Percentiles rank a stretch among this genome's conserved stretches.
These are phyloP conservation scores for Crotalus horridus DNA, from an alignment of 2,113 vertebrate species.

Conservation along the genomic window DNA sequence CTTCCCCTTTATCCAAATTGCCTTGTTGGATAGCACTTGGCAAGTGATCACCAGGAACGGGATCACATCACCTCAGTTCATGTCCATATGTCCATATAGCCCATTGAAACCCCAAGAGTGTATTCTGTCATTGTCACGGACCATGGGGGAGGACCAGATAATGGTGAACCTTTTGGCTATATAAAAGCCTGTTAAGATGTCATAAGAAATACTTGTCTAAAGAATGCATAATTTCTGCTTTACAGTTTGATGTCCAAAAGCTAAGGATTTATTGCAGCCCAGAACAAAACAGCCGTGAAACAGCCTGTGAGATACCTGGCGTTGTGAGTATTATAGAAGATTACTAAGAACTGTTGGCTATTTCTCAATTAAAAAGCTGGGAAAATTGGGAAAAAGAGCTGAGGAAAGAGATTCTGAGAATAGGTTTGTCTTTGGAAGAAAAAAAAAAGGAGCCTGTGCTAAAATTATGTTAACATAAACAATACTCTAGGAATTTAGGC, in stretches of 20 bases:
- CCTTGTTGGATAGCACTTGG: not conserved
- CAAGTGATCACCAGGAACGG: too few relatives aligned
- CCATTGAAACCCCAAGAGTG: not conserved
- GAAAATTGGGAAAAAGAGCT: not conserved
- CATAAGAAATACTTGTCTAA: not conserved
- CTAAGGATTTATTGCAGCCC: constrained; percentile 96
- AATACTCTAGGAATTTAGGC: not conserved
- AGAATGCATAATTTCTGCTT: constrained; percentile 42
- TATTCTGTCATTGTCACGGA: not conserved
- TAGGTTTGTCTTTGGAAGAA: not conserved
- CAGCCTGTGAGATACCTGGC: constrained; percentile 93
- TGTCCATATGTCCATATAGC: too few relatives aligned
- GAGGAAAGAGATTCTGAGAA: not conserved
- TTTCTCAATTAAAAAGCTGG: not conserved
- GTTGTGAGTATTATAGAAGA: constrained; percentile 80
- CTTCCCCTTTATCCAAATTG: not conserved
- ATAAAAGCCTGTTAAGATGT: not conserved
- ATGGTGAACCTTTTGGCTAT: not conserved
- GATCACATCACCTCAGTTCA: not conserved
- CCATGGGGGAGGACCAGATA: not conserved
- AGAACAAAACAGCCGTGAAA: constrained; percentile 91
- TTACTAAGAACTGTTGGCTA: constrained; percentile 22
- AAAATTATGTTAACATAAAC: constrained; percentile 18
- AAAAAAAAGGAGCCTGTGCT: not conserved
- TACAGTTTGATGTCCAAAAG: constrained; percentile 94